Base-by-base conservation (phyloP, 2,113 vertebrate species). In the Arothron firmamentum region DNA sequence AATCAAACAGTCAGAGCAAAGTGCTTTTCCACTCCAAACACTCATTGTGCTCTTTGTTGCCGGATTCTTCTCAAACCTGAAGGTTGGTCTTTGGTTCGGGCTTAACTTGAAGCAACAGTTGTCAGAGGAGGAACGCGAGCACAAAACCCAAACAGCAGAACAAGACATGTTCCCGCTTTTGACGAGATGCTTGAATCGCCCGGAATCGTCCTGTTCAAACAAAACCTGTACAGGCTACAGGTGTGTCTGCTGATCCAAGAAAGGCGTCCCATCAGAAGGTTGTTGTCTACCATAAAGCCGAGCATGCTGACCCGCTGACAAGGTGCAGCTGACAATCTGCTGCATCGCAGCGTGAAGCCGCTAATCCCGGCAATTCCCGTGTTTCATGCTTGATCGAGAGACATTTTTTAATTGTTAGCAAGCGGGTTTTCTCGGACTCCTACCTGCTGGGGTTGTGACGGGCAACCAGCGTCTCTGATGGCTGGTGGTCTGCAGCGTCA, bases 101-200 rank as follows among this genome's bases (percentile, higher is more conserved):
- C 85, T 90, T 87, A 87, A n/a, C 41, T 80, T 87, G 84, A 84
- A 85, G 85, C 74, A 90, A 89, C 90, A 89, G 52, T 63, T 83
- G 88, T 86, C 88, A 81, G 45, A 41, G 38, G 28, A 67, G 83
- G 80, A 78, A 84, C 85, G 82, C 53, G 15, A 52, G 51, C 55
- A 9, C 34, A 80, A 74, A 75, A 57, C 46, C 45, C 21, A 73
- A 72, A 72, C 50, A 60, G 59, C 84, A 61, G 76, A 81, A 70
- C 65, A 64, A 52, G 72, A 72, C 77, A 51, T 42, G 69, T 62
- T 65, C 58, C 8, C 34, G 9, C 3, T 49, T 72, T 60, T 55
- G 59, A 74, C 62, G 55, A 70, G 58, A 77, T 75, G 58, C 58
- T 59, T 57, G 74, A 72, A 80, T 31, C 8, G 28, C 6, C 28